Conservation (phyloP, 1,140 invertebrate genomes). For the Drosophila lacertosa region DNA sequence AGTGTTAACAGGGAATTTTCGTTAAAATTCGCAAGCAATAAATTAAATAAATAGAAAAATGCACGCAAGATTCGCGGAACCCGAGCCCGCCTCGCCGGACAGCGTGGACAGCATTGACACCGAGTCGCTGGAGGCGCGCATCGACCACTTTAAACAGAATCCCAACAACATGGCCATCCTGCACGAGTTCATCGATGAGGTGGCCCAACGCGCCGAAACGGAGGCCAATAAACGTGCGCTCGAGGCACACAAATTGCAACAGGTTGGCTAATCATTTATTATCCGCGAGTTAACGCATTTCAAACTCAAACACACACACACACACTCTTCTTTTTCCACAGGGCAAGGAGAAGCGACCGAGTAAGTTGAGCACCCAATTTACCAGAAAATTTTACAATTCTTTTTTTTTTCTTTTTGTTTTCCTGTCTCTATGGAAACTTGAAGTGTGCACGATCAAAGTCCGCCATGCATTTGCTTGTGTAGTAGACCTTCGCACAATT, state of each 20-base stretch:
- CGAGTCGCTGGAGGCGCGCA: constrained; percentile 66
- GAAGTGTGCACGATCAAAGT: constrained; percentile 55
- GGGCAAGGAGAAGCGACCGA: constrained; percentile 78
- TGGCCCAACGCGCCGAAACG: constrained; percentile 71
- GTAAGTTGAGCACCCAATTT: constrained; percentile 58
- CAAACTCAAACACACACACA: constrained; percentile 7
- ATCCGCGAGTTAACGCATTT: constrained; percentile 8
- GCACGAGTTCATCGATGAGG: constrained; percentile 76
- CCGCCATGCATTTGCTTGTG: constrained; percentile 68
- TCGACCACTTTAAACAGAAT: constrained; percentile 76
- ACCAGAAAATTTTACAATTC: neutral
- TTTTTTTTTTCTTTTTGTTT: constrained; percentile 3
- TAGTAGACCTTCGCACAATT: constrained; percentile 65
- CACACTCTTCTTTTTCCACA: constrained; percentile 46
- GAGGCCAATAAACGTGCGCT: constrained; percentile 68
- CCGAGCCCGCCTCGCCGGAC: constrained; percentile 68
- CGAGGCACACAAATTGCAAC: constrained; percentile 74
- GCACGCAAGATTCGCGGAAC: constrained; percentile 80
- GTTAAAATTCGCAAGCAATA: constrained; percentile 6
- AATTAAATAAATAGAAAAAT: constrained; percentile 46
- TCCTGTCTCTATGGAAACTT: constrained; percentile 60
- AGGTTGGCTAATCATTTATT: constrained; percentile 65
- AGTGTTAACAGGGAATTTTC: constrained; percentile 12
- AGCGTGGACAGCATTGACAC: constrained; percentile 54
- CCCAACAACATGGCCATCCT: constrained; percentile 76